These are phyloP conservation scores for Perodicticus potto DNA, from an alignment of 2,797 vertebrate genomes.

Conservation along the genomic window DNA sequence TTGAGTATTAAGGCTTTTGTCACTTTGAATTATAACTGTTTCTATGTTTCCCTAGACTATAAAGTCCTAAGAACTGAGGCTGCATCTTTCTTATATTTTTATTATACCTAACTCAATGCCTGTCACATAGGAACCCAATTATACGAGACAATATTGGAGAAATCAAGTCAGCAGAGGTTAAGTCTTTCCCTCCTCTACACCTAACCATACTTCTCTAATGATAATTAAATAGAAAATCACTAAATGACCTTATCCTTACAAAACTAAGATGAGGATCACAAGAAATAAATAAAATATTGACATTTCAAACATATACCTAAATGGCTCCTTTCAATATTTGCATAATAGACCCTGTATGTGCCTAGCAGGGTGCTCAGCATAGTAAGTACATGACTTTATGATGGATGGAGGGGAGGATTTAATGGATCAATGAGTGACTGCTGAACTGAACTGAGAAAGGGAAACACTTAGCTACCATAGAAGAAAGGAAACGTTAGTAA, in stretches of 20 bases:
- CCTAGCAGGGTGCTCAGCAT: not conserved
- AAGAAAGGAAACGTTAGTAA: not conserved
- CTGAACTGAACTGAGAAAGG: not conserved
- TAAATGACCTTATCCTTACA: not conserved
- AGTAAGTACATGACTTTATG: not conserved
- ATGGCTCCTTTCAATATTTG: not conserved
- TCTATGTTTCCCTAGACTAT: not conserved
- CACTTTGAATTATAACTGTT: conserved; percentile 40
- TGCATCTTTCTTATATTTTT: conserved; percentile 34
- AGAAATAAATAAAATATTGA: not conserved
- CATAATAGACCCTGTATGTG: not conserved
- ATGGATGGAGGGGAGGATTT: not conserved
- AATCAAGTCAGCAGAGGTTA: conserved; percentile 27
- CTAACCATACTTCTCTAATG: conserved; percentile 23
- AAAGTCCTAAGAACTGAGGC: not conserved
- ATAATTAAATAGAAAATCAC: conserved; percentile 39
- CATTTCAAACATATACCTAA: not conserved
- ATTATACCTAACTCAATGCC: not conserved
- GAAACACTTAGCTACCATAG: not conserved
- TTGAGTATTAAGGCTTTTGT: conserved; percentile 21
- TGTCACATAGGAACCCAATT: conserved; percentile 21
- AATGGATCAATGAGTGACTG: not conserved
- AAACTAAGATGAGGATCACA: conserved; percentile 40
- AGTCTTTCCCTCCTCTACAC: not conserved
- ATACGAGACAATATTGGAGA: not conserved